Conservation (phyloP, 2,888 invertebrate species). For the Tipula helvola region DNA sequence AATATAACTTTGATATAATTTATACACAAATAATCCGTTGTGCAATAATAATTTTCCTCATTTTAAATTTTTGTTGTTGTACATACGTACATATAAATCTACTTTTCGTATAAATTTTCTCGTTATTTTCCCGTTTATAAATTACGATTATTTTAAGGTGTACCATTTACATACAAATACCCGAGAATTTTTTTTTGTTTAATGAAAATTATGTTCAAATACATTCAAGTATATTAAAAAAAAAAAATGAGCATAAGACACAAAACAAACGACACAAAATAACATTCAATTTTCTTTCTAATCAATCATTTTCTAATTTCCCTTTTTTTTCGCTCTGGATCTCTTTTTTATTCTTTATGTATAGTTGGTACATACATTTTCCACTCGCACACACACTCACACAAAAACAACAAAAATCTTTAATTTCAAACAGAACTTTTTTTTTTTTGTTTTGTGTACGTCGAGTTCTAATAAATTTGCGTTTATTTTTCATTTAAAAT, state of each 20-base stretch:
- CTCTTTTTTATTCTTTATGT: background rate
- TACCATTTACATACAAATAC: background rate
- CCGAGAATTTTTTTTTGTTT: background rate
- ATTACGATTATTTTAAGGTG: background rate
- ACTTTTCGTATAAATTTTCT: background rate
- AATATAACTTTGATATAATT: background rate
- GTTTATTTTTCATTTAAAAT: background rate
- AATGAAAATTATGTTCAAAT: background rate
- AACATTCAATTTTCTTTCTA: constrained; percentile 4
- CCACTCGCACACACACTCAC: background rate
- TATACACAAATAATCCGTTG: background rate
- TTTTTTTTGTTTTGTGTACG: background rate
- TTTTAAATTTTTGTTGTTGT: background rate
- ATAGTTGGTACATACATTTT: background rate
- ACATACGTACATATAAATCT: background rate
- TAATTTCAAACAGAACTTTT: background rate
- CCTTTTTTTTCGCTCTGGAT: background rate
- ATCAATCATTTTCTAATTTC: constrained; percentile 4
- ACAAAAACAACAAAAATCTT: background rate
- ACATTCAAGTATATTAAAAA: background rate
- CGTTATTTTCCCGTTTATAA: background rate
- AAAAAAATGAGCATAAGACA: background rate
- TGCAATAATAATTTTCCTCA: constrained; percentile 4
- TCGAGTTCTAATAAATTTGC: background rate
- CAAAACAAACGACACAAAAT: background rate